phyloP scores from a whole-genome alignment of 2,888 invertebrate genomes.

The Agriotes lineatus region DNA sequence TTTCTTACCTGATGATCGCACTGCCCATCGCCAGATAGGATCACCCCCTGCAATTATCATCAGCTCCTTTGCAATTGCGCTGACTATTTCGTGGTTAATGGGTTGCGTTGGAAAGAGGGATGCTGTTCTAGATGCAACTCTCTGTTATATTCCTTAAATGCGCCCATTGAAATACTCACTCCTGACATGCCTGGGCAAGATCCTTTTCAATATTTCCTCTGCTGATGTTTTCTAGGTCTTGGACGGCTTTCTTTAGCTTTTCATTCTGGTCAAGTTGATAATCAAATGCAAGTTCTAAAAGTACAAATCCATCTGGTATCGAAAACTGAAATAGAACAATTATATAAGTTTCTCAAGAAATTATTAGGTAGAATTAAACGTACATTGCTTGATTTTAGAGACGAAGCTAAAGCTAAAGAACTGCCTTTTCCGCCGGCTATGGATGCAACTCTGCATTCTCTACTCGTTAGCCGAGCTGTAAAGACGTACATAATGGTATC shows the following conservation, averaged over 20 bases:
- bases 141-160: too few species aligned
- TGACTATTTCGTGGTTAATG: too few species aligned
- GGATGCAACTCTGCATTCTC: constrained; percentile 68
- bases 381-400: constrained; percentile 67
- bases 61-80: too few species aligned
- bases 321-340: constrained; percentile 63
- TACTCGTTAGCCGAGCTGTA: constrained; percentile 64
- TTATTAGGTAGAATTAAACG: too few species aligned
- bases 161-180: constrained; percentile 62
- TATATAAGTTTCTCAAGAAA: too few species aligned
- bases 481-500: background rate
- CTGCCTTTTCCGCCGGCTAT: constrained; percentile 85
- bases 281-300: constrained; percentile 75
- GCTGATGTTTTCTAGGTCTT: constrained; percentile 69
- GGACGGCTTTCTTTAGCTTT: constrained; percentile 67
- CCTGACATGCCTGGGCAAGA: constrained; percentile 69
- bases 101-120: too few species aligned
- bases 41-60: constrained; percentile 58
- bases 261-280: constrained; percentile 69
- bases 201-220: constrained; percentile 66
- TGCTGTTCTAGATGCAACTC: too few species aligned
- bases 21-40: constrained; percentile 70
- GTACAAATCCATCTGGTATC: constrained; percentile 79
- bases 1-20: constrained; percentile 73
- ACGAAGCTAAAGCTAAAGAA: constrained; percentile 76